Percentiles rank a stretch among this genome's conserved stretches.
Conservation (phyloP, 2,888 invertebrate species). For the Callyntrura guangdongensis region DNA sequence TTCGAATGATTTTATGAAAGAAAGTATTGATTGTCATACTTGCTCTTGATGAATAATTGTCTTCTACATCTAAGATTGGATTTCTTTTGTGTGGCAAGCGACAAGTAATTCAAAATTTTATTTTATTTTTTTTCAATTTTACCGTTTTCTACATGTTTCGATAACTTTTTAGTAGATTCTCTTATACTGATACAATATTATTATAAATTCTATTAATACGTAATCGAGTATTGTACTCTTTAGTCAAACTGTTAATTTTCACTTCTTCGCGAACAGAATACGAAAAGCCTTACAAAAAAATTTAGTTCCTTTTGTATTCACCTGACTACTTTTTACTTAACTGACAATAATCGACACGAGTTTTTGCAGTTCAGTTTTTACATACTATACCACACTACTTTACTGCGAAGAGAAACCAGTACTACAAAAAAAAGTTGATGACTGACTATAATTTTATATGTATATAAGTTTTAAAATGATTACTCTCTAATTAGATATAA, state of each 20-base stretch:
- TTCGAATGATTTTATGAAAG: not conserved
- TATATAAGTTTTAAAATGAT: conserved; percentile 11
- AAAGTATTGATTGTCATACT: not conserved
- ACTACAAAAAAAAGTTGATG: conserved; percentile 34
- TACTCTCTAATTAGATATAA: conserved; percentile 43
- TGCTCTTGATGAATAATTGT: conserved; percentile 4
- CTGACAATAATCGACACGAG: conserved; percentile 68
- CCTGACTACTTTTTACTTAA: conserved; percentile 44
- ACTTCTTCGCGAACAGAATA: conserved; percentile 19
- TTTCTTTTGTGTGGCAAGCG: conserved; percentile 30
- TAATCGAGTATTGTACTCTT: conserved; percentile 8
- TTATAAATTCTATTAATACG: not conserved
- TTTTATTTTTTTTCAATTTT: not conserved
- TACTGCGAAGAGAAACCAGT: not conserved
- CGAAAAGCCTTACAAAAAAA: conserved; percentile 37
- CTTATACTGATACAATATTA: conserved; percentile 5
- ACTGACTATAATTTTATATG: conserved; percentile 60
- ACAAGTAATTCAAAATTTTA: not conserved
- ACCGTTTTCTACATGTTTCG: conserved; percentile 26
- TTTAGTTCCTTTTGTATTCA: conserved; percentile 7
- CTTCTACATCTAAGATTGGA: not conserved
- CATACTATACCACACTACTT: not conserved
- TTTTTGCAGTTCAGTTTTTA: conserved; percentile 74
- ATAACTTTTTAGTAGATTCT: conserved; percentile 30
- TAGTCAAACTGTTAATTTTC: not conserved